phyloP scores from a whole-genome alignment of 2,797 vertebrate species.

The Sarcophilus harrisii region DNA sequence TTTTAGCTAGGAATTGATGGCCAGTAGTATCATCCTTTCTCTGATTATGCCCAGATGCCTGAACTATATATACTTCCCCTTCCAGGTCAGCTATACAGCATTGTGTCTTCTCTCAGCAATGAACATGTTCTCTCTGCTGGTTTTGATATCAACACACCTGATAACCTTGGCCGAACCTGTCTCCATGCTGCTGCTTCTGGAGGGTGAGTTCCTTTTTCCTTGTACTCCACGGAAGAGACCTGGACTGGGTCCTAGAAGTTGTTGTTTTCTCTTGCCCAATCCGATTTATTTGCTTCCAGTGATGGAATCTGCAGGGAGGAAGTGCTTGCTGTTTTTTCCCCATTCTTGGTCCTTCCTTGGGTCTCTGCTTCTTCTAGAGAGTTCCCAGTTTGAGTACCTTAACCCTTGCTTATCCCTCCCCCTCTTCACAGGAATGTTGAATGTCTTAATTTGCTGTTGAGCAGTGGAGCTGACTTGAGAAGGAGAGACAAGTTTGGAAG shows the following conservation, averaged over 20 bases:
- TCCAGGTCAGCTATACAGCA: conserved; percentile 99
- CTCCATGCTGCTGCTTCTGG: conserved; percentile 98
- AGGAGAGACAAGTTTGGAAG: conserved; percentile 97
- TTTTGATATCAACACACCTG: conserved; percentile 98
- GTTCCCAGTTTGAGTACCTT: neutral
- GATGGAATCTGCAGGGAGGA: neutral
- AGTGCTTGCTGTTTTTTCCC: neutral
- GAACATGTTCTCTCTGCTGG: conserved; percentile 97
- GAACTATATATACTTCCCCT: neutral
- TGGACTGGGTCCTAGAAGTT: neutral
- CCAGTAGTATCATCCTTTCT: neutral
- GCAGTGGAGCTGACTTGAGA: conserved; percentile 96
- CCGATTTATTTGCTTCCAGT: neutral
- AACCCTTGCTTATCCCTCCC: neutral
- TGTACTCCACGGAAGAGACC: neutral
- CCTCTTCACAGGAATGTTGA: conserved; percentile 92
- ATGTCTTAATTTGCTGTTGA: conserved; percentile 99
- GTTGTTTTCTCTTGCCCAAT: neutral
- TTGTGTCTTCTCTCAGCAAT: conserved; percentile 98
- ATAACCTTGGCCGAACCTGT: conserved; percentile 98
- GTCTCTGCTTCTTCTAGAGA: neutral
- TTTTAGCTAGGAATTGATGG: accelerated
- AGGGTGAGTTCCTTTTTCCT: conserved; percentile 86
- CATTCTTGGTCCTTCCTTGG: neutral
- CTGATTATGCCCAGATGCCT: neutral